Conservation (phyloP, 2,888 invertebrate species). For the Plagiodera versicolora region DNA sequence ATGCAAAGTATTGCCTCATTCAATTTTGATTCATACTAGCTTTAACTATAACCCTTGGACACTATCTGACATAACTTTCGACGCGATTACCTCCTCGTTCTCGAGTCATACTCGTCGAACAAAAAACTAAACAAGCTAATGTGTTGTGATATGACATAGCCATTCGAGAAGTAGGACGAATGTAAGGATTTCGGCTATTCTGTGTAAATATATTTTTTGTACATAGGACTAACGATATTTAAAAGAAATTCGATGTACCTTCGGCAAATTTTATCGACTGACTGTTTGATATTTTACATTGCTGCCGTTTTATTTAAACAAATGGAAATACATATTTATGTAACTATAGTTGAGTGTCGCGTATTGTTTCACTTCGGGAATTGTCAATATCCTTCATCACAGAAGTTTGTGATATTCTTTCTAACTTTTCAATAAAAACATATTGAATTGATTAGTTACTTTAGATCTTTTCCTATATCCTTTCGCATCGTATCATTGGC, state of each 20-base stretch:
- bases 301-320: background rate
- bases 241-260: slow-evolving; percentile 8
- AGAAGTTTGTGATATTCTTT: background rate
- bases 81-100: background rate
- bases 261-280: slow-evolving; percentile 17
- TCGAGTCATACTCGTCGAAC: slow-evolving; percentile 23
- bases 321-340: background rate
- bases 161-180: slow-evolving; percentile 15
- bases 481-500: too few relatives aligned
- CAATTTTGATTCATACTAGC: too few relatives aligned
- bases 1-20: too few relatives aligned
- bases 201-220: background rate
- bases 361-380: background rate
- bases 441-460: background rate
- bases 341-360: background rate
- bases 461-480: too few relatives aligned
- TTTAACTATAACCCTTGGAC: too few relatives aligned
- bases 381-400: background rate
- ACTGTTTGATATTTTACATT: slow-evolving; percentile 19
- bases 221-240: background rate
- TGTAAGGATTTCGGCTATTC: background rate
- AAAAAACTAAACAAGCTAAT: slow-evolving; percentile 34
- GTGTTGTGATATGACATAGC: slow-evolving; percentile 36
- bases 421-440: background rate
- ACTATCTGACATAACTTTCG: too few relatives aligned